Percentiles rank a stretch among this genome's conserved stretches.
Conservation (phyloP, 2,797 vertebrate species). For the Cichlasoma orientale region DNA sequence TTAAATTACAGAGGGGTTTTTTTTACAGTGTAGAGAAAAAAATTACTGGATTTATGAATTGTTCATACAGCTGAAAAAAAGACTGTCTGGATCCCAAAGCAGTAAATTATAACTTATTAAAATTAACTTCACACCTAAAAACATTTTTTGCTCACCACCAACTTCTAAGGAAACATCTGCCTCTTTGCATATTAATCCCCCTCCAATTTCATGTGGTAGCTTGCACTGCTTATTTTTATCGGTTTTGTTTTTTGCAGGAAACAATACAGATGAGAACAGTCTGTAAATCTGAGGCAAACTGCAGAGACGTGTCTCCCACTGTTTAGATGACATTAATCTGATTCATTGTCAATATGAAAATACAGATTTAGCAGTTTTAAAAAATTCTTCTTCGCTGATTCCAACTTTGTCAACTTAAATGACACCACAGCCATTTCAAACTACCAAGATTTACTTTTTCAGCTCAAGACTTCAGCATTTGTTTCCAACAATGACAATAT, state of each 20-base stretch:
- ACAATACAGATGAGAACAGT: not conserved
- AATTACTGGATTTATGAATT: not conserved
- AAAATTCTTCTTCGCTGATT: not conserved
- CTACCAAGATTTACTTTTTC: not conserved
- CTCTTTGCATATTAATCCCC: too few relatives aligned
- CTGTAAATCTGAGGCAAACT: not conserved
- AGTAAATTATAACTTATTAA: not conserved
- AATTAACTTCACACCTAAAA: not conserved
- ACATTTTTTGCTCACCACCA: not conserved
- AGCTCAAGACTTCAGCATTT: conserved; percentile 4
- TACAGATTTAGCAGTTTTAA: not conserved
- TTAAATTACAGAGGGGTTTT: too few relatives aligned
- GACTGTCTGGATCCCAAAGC: not conserved
- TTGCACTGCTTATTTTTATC: too few relatives aligned
- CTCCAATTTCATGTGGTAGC: not conserved
- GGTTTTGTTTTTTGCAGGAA: not conserved
- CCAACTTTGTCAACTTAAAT: not conserved
- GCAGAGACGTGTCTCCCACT: not conserved
- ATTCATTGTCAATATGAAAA: not conserved
- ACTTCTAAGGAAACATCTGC: not conserved
- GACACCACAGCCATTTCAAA: not conserved
- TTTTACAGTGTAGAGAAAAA: not conserved
- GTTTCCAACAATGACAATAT: conserved; percentile 1
- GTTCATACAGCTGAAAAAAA: not conserved
- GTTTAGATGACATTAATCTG: not conserved